phyloP scores from a whole-genome alignment of 2,888 invertebrate species.

The Steinernema carpocapsae region DNA sequence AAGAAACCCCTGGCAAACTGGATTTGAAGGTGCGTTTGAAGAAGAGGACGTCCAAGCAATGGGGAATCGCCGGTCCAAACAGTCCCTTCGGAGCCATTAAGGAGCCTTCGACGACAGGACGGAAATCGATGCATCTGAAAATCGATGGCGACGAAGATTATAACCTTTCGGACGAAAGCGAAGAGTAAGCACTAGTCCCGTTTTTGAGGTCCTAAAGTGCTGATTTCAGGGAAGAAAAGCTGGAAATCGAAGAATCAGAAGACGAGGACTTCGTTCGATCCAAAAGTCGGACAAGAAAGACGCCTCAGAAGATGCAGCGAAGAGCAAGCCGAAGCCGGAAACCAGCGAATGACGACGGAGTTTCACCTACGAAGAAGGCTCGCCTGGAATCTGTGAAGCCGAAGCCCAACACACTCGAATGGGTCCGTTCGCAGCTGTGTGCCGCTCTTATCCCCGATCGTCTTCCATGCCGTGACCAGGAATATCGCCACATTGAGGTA shows the following conservation, averaged over 20 bases:
- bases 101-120: neutral
- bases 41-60: neutral
- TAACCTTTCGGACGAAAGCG: neutral
- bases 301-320: neutral
- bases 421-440: neutral
- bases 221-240: neutral
- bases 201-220: neutral
- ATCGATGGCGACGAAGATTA: neutral
- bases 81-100: neutral
- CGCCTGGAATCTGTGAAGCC: neutral
- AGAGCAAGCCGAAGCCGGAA: neutral
- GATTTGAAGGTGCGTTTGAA: neutral
- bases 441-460: neutral
- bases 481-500: neutral
- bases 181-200: neutral
- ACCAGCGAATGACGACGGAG: neutral
- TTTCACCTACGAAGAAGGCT: constrained; percentile 1
- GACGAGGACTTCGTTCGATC: neutral
- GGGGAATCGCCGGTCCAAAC: neutral
- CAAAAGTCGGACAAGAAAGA: neutral
- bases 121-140: neutral
- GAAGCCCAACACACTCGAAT: neutral
- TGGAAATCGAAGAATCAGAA: neutral
- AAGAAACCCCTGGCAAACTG: neutral
- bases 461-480: neutral